Conservation (phyloP, 2,888 invertebrate species). For the Limenitis camilla region DNA sequence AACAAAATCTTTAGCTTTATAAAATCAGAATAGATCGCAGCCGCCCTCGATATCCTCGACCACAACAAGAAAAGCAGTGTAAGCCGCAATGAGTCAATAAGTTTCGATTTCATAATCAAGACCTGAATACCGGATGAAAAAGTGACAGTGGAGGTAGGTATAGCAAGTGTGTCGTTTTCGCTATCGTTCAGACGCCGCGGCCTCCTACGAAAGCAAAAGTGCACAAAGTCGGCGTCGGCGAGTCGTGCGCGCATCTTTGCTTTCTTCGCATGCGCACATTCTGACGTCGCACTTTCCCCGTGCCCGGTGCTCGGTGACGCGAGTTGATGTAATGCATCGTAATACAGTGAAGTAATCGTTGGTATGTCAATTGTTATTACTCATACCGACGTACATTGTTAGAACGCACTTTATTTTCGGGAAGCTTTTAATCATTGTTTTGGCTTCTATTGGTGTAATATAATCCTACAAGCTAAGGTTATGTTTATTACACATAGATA, state of each 20-base stretch:
- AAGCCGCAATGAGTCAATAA: conserved; percentile 53
- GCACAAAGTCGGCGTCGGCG: conserved; percentile 22
- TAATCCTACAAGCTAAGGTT: too few relatives aligned
- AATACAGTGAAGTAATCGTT: conserved; percentile 44
- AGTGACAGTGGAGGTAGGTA: conserved; percentile 50
- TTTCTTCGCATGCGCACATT: conserved; percentile 62
- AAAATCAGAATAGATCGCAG: conserved; percentile 5
- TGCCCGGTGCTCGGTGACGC: conserved; percentile 52
- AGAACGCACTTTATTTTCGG: conserved; percentile 18
- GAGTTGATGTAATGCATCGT: conserved; percentile 55
- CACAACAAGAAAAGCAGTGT: conserved; percentile 32
- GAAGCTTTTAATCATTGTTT: conserved; percentile 21
- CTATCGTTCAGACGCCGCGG: conserved; percentile 63
- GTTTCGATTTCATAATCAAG: conserved; percentile 64
- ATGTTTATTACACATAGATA: too few relatives aligned
- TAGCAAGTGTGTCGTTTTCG: conserved; percentile 67
- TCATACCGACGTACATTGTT: conserved; percentile 20
- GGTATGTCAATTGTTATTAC: conserved; percentile 28
- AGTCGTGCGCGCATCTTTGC: conserved; percentile 64
- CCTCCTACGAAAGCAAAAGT: conserved; percentile 67
- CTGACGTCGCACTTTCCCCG: conserved; percentile 68
- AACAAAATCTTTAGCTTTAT: neutral
- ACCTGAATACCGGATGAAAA: conserved; percentile 65
- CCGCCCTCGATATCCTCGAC: conserved; percentile 15
- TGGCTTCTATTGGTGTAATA: too few relatives aligned